Evolutionary conservation across 1,140 invertebrate genomes (phyloP).

Genomic region (Vollenhovia emeryi): DNA sequence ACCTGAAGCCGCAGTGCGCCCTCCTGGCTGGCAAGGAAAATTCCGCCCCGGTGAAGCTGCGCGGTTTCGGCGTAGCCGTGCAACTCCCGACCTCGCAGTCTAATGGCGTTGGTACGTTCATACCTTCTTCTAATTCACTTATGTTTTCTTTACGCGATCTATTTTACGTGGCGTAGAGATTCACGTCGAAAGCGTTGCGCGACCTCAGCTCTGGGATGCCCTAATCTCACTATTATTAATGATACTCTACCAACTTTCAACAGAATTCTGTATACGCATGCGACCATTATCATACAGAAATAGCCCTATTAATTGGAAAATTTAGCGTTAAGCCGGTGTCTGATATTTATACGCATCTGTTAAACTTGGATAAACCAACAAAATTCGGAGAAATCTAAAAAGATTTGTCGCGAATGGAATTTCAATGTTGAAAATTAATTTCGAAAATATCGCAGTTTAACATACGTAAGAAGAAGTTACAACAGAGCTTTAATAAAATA

Average conservation of each 20-base stretch:
- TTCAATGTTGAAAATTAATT: neutral
- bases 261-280: neutral
- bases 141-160: conserved; percentile 53
- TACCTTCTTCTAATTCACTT: conserved; percentile 55
- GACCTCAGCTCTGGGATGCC: conserved; percentile 71
- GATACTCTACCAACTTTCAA: neutral
- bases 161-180: conserved; percentile 34
- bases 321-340: no score
- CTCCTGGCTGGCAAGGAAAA: conserved; percentile 97
- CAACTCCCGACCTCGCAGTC: conserved; percentile 93
- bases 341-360: neutral
- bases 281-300: neutral
- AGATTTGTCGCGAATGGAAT: neutral
- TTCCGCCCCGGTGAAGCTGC: conserved; percentile 98
- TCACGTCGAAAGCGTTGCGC: conserved; percentile 66
- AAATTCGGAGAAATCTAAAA: neutral
- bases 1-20: conserved; percentile 98
- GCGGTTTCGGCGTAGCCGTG: conserved; percentile 98
- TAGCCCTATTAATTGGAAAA: conserved; percentile 10
- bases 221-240: conserved; percentile 30
- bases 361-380: neutral
- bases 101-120: conserved; percentile 89
- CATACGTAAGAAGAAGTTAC: neutral
- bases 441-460: neutral
- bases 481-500: neutral